phyloP scores from a whole-genome alignment of 2,888 invertebrate species.

The Zaprionus lineosus region DNA sequence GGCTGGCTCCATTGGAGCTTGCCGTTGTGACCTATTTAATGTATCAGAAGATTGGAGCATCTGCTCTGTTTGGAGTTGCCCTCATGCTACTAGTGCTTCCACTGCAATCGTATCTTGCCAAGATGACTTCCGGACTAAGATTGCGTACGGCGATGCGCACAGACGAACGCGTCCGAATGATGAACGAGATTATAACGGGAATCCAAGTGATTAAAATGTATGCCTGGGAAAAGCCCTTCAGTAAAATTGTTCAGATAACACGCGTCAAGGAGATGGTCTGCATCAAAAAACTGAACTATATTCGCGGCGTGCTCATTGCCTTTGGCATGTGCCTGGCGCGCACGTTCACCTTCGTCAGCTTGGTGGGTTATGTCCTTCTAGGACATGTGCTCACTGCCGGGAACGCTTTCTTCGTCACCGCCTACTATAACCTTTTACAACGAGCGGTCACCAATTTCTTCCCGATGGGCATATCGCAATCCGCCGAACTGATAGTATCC shows the following conservation, averaged over 20 bases:
- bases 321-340: slow-evolving; percentile 94
- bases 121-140: slow-evolving; percentile 85
- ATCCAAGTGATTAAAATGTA: slow-evolving; percentile 98
- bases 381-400: slow-evolving; percentile 90
- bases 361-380: slow-evolving; percentile 89
- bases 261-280: slow-evolving; percentile 85
- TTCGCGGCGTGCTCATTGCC: slow-evolving; percentile 89
- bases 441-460: slow-evolving; percentile 95
- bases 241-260: slow-evolving; percentile 87
- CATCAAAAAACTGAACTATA: slow-evolving; percentile 88
- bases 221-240: slow-evolving; percentile 95
- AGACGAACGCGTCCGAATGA: slow-evolving; percentile 93
- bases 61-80: slow-evolving; percentile 85
- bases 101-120: slow-evolving; percentile 90
- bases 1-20: slow-evolving; percentile 95
- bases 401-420: slow-evolving; percentile 92
- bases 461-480: slow-evolving; percentile 87
- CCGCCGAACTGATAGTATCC: slow-evolving; percentile 86
- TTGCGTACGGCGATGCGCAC: slow-evolving; percentile 91
- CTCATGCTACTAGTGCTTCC: slow-evolving; percentile 87
- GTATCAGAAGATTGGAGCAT: slow-evolving; percentile 86
- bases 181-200: slow-evolving; percentile 94
- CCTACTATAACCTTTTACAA: slow-evolving; percentile 93
- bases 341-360: slow-evolving; percentile 91
- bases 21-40: slow-evolving; percentile 90